These are phyloP conservation scores for Siniperca obscura DNA, from an alignment of 2,797 vertebrate species.

Conservation along the genomic window DNA sequence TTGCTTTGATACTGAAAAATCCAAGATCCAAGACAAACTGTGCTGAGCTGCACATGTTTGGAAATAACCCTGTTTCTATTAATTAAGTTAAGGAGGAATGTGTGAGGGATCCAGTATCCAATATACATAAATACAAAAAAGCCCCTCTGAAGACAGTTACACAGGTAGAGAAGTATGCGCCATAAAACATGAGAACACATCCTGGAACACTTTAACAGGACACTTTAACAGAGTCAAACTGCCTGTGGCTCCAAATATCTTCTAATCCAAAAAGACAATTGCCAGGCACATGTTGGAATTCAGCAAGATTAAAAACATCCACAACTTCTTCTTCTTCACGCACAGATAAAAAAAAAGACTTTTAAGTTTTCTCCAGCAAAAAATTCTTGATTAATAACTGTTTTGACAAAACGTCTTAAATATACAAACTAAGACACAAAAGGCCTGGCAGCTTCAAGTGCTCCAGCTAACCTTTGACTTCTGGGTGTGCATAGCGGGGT, in stretches of 20 bases:
- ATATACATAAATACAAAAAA: slow-evolving; percentile 30
- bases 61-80: slow-evolving; percentile 10
- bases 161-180: slow-evolving; percentile 79
- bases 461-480: slow-evolving; percentile 43
- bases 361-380: neutral
- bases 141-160: slow-evolving; percentile 70
- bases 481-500: neutral
- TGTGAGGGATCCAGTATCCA: slow-evolving; percentile 25
- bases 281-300: slow-evolving; percentile 59
- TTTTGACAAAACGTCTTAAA: slow-evolving; percentile 16
- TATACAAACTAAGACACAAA: slow-evolving; percentile 10
- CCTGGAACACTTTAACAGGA: slow-evolving; percentile 74
- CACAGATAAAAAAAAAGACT: neutral
- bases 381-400: neutral
- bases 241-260: slow-evolving; percentile 65
- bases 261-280: slow-evolving; percentile 59
- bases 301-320: slow-evolving; percentile 51
- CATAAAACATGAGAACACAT: slow-evolving; percentile 81
- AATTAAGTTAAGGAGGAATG: slow-evolving; percentile 29
- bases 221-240: slow-evolving; percentile 80
- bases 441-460: neutral
- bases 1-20: neutral
- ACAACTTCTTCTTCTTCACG: slow-evolving; percentile 7
- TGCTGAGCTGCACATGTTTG: neutral
- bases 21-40: neutral